A percentile compares a stretch with the other conserved stretches of the same genome.
Evolutionary conservation across 2,888 invertebrate species (phyloP).

Genomic region (Folsomia manolachei): DNA sequence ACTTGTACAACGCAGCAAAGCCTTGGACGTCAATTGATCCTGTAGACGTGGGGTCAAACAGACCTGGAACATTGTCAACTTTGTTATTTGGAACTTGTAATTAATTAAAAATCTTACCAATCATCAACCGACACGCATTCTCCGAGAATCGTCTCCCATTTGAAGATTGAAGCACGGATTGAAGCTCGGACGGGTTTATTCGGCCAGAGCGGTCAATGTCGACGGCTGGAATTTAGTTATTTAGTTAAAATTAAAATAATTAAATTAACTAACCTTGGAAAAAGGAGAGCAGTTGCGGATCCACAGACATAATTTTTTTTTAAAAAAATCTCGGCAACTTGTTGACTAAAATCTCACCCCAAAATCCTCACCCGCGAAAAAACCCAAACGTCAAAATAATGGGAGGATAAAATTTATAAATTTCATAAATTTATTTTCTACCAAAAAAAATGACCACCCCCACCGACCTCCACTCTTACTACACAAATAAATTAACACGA

Average conservation of each 20-base stretch:
- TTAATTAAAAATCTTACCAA: conserved; percentile 59
- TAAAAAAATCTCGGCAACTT: not conserved
- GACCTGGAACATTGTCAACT: conserved; percentile 59
- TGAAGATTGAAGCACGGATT: conserved; percentile 77
- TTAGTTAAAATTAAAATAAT: not conserved
- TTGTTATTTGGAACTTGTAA: not conserved
- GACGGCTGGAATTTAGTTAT: conserved; percentile 77
- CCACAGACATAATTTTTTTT: too few species aligned
- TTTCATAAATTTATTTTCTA: too few species aligned
- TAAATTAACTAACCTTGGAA: conserved; percentile 1
- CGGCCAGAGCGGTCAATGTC: conserved; percentile 79
- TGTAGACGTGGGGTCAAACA: conserved; percentile 77
- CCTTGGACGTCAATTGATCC: conserved; percentile 81
- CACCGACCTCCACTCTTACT: conserved; percentile 75
- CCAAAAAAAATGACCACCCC: too few species aligned
- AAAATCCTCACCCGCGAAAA: not conserved
- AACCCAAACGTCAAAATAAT: too few species aligned
- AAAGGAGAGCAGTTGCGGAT: conserved; percentile 7
- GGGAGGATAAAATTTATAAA: too few species aligned
- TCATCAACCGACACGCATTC: conserved; percentile 80
- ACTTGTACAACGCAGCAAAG: conserved; percentile 64
- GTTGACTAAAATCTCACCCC: not conserved
- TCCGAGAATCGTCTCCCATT: conserved; percentile 81
- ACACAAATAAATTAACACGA: conserved; percentile 89
- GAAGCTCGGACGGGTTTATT: conserved; percentile 72